These are phyloP conservation scores for Leptopilina clavipes DNA, from an alignment of 1,140 invertebrate species.

Conservation along the genomic window DNA sequence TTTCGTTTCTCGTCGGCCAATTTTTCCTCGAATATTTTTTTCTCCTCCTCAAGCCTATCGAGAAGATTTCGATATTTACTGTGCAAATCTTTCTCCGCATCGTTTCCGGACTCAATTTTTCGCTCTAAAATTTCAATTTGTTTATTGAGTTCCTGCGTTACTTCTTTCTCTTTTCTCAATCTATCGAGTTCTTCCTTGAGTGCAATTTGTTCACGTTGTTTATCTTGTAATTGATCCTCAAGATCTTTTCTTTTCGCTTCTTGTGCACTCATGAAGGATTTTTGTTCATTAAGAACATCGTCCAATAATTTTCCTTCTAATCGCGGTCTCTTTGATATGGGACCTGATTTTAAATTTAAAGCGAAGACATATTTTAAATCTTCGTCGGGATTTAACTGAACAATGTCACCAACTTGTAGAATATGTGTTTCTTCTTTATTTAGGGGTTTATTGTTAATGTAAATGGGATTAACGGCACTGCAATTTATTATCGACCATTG, in stretches of 20 bases:
- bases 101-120: conserved; percentile 73
- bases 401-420: not conserved
- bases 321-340: conserved; percentile 67
- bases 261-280: conserved; percentile 75
- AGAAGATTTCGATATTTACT: conserved; percentile 73
- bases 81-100: conserved; percentile 71
- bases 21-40: conserved; percentile 72
- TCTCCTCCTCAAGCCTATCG: conserved; percentile 72
- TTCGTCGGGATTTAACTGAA: conserved; percentile 5
- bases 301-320: conserved; percentile 62
- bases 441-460: not conserved
- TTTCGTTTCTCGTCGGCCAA: conserved; percentile 73
- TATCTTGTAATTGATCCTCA: conserved; percentile 67
- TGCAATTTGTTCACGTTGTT: conserved; percentile 74
- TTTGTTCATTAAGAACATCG: conserved; percentile 71
- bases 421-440: not conserved
- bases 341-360: conserved; percentile 47
- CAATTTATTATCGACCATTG: conserved; percentile 7
- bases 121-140: conserved; percentile 70
- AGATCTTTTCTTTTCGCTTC: conserved; percentile 71
- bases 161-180: conserved; percentile 68
- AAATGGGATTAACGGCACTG: conserved; percentile 18
- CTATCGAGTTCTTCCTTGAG: conserved; percentile 72
- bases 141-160: conserved; percentile 63
- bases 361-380: conserved; percentile 74